Evolutionary conservation across 2,797 vertebrate species (phyloP).

Genomic region (Tamandua tetradactyla): DNA sequence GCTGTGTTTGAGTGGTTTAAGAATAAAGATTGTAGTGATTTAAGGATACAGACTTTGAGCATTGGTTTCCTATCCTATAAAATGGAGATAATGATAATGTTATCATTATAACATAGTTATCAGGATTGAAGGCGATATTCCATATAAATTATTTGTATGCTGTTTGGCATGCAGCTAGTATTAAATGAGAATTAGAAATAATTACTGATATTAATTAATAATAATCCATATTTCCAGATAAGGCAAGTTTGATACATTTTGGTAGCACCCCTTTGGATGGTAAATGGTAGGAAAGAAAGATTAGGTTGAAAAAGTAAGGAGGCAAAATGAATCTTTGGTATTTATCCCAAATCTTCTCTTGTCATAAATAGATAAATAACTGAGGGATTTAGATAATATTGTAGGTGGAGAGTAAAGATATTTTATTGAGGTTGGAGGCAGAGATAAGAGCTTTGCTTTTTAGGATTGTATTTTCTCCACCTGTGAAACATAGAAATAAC

Average conservation of each 20-base stretch:
- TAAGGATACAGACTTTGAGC: background rate
- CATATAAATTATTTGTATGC: background rate
- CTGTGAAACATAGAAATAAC: conserved; percentile 16
- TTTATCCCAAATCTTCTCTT: background rate
- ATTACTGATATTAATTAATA: conserved; percentile 33
- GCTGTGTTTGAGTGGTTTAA: background rate
- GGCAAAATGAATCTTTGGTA: background rate
- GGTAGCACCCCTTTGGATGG: background rate
- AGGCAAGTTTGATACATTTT: conserved; percentile 14
- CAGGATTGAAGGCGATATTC: background rate
- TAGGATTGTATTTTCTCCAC: background rate
- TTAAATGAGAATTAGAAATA: background rate
- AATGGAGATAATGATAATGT: background rate
- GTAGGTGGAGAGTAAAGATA: background rate
- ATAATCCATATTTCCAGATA: background rate
- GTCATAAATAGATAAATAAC: conserved; percentile 1
- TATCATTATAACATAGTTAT: background rate
- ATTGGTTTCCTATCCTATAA: background rate
- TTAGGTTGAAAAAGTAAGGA: background rate
- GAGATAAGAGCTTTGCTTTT: background rate
- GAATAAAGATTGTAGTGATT: background rate
- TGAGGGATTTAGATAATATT: conserved; percentile 21
- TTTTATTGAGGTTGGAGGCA: background rate
- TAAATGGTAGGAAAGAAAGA: background rate
- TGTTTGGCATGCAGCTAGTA: conserved; percentile 3